Evolutionary conservation across 2,113 vertebrate genomes (phyloP), one percentile per base, ranked within the genome.

Genomic region (Guaruba guarouba): DNA sequence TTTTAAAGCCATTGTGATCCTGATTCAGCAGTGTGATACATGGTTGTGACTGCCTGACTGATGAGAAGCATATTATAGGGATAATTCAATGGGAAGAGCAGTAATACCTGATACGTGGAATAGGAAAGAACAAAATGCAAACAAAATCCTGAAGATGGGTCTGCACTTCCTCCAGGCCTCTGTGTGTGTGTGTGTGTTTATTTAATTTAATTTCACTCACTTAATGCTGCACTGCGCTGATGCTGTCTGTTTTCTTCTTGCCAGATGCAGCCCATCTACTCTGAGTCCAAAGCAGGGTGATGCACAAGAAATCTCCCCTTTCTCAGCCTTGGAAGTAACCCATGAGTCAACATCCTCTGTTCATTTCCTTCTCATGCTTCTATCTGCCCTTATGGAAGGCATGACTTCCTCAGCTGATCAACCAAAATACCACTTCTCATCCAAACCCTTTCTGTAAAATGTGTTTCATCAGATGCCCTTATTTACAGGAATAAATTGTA

Each of bases 391-490:
- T 41, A 44, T 7, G 3, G 39, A 73, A 80, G 46, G 19, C 80
- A 63, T 46, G 2, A 43, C 48, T 93, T 89, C 33, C 64, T 75
- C 43, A 51, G 10, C 24, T 44, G 48, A 75, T 71, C 84, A 10
- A 81, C 24, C 48, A 79, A 93, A 94, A 66, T 17, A 73, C 16
- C 18, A 52, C 52, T 77, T 92, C 59, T 82, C 39, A 78, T 31
- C 20, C 64, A 89, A 84, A 20, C 1, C 19, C 17, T 51, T 87
- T 71, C 57, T 52, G 41, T 70, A 87, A 95, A 77, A 54, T 5
- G 2, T 4, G 52, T 52, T 77, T 90, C 35, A 24, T 33, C 49
- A 55, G 23, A 59, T 20, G 48, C 2, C 5, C 1, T 3, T 79
- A 79, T 31, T 77, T 43, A 55, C 4, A 52, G 27, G 41, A 90